These are phyloP conservation scores for Altica lythri DNA, from an alignment of 2,888 invertebrate species.

Conservation along the genomic window DNA sequence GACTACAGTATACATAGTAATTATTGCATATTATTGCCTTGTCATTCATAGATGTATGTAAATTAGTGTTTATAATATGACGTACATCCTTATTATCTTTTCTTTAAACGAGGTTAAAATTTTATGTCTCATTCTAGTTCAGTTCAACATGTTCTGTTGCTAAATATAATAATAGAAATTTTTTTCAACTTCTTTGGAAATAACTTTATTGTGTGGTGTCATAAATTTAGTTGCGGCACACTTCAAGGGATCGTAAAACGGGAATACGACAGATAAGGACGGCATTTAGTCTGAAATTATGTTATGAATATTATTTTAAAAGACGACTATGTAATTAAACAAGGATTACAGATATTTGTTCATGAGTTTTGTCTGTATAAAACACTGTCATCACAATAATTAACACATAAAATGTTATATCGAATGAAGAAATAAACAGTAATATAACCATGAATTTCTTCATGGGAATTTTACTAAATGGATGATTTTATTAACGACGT, in stretches of 20 bases:
- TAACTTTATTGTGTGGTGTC: constrained; percentile 23
- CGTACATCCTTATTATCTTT: too few species aligned
- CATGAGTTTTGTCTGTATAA: constrained; percentile 13
- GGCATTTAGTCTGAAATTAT: constrained; percentile 10
- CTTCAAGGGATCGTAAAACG: constrained; percentile 25
- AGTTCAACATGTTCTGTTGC: not conserved
- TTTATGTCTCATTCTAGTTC: constrained; percentile 1
- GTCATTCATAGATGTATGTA: too few species aligned
- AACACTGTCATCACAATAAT: constrained; percentile 13
- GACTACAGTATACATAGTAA: too few species aligned
- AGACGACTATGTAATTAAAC: constrained; percentile 15
- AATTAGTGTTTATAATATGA: too few species aligned
- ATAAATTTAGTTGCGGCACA: constrained; percentile 23
- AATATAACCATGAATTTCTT: too few species aligned
- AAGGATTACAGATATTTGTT: constrained; percentile 16
- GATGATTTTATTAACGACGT: too few species aligned
- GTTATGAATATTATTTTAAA: constrained; percentile 16
- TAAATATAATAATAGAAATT: constrained; percentile 1
- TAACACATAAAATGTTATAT: constrained; percentile 15
- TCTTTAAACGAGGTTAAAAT: not conserved
- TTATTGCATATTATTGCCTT: too few species aligned
- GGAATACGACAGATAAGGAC: constrained; percentile 22
- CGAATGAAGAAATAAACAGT: constrained; percentile 8
- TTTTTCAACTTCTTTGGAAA: constrained; percentile 22
- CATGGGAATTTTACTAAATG: too few species aligned